Evolutionary conservation across 2,113 vertebrate species (phyloP).

Genomic region (Herpailurus yagouaroundi): DNA sequence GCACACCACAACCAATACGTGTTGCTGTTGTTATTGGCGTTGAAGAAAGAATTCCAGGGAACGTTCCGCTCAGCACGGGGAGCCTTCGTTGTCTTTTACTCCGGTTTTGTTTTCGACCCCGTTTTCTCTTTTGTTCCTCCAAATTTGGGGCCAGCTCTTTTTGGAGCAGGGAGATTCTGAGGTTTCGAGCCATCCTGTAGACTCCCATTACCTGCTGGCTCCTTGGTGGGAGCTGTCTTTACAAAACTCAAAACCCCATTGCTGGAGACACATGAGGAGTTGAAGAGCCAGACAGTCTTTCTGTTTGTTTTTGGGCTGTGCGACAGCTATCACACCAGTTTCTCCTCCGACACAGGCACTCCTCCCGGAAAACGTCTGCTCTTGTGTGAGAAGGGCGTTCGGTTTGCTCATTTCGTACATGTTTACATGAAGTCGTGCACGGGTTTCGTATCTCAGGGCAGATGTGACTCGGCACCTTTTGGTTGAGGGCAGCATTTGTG

Average conservation of each 20-base stretch:
- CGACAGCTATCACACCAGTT: fast-evolving
- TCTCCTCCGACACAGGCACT: not conserved
- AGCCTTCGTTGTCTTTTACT: not conserved
- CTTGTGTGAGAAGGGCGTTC: not conserved
- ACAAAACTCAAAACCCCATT: not conserved
- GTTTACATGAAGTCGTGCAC: not conserved
- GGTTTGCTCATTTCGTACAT: fast-evolving
- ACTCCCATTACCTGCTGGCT: not conserved
- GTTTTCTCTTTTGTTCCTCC: not conserved
- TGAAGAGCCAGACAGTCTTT: not conserved
- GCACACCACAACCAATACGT: not conserved
- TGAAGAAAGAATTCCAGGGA: not conserved
- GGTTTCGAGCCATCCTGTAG: not conserved
- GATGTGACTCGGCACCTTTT: not conserved
- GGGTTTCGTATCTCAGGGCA: not conserved
- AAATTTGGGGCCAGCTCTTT: not conserved
- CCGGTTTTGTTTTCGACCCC: not conserved
- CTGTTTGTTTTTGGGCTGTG: not conserved
- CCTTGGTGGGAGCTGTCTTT: not conserved
- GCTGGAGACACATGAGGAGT: not conserved
- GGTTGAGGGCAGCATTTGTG: too few species aligned
- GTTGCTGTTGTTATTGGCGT: not conserved
- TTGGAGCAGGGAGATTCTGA: not conserved
- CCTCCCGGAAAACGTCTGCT: not conserved
- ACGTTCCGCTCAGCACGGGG: not conserved